Evolutionary conservation across 2,797 vertebrate species (phyloP).

Genomic region (Amblyopsis hoosieri): DNA sequence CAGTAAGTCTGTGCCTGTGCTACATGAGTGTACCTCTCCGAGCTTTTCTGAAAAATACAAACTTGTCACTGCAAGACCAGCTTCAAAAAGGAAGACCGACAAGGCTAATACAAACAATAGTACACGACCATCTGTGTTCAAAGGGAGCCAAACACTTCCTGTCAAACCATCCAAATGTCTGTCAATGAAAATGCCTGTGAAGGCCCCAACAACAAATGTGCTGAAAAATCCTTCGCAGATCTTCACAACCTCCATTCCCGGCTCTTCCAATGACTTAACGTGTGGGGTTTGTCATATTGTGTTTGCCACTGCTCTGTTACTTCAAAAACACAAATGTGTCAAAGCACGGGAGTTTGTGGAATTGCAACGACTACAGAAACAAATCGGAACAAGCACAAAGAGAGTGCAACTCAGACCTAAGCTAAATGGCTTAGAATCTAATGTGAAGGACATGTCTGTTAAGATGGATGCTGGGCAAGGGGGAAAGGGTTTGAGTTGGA

Average conservation of each 20-base stretch:
- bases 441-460: slow-evolving; percentile 22
- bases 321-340: slow-evolving; percentile 73
- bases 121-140: not conserved
- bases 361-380: not conserved
- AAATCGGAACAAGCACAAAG: too few species aligned
- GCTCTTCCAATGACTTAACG: slow-evolving; percentile 10
- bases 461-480: slow-evolving; percentile 31
- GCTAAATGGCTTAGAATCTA: slow-evolving; percentile 43
- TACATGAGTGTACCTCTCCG: slow-evolving; percentile 62
- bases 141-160: not conserved
- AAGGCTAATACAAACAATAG: not conserved
- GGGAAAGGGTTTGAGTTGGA: slow-evolving; percentile 17
- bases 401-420: not conserved
- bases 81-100: not conserved
- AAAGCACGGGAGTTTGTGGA: slow-evolving; percentile 69
- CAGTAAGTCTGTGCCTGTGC: slow-evolving; percentile 65
- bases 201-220: not conserved
- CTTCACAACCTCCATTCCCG: not conserved
- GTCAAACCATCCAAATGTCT: not conserved
- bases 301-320: slow-evolving; percentile 59
- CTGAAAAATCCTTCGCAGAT: slow-evolving; percentile 6
- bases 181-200: slow-evolving; percentile 13
- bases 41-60: slow-evolving; percentile 45
- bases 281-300: slow-evolving; percentile 65
- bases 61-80: slow-evolving; percentile 56